Evolutionary conservation across 2,797 vertebrate species (phyloP), one percentile per base, ranked within the genome.

Genomic region (Margarornis squamiger): DNA sequence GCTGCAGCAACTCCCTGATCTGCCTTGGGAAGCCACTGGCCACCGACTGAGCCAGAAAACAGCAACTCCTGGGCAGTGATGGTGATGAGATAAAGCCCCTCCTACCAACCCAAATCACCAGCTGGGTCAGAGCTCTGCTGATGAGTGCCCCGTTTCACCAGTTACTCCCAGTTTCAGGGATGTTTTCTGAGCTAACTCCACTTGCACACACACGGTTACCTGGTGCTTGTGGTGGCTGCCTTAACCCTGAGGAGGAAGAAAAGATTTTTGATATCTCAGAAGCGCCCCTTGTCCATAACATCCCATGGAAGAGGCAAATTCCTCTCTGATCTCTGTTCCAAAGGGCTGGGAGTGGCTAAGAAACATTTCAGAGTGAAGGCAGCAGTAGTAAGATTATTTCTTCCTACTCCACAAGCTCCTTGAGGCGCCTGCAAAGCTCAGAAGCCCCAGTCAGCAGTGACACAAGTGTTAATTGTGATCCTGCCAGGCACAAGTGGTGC

Each of bases 271-370:
- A 1, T 57, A n/a, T 43, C 48, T 48, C 15, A 5, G 5, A 80
- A 61, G n/a, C 0, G 0, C 3, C 34, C 21, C 29, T 55, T 26
- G 45, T 21, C 79, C 59, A 62, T 43, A 80, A 27, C 29, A 61
- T 9, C 24, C 14, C 14, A n/a, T 22, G 29, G 48, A 55, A 86
- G 55, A 59, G 29, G 14, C 43, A 71, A 41, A 67, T 71, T 80
- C 84, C 65, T 52, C 80, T 4, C 45, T 26, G 55, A 11, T 23
- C 38, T 54, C 41, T 41, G 34, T 48, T 85, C 65, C 67, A 78
- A 61, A 73, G 39, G 39, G 30, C 41, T 79, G 36, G 54, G 67
- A 90, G 61, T 36, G 48, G 59, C 88, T 79, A 43, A 79, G 67
- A 54, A 90, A 73, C 0, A 3, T 20, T 79, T 55, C 54, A 36